Evolutionary conservation across 2,888 invertebrate species (phyloP).

Genomic region (Cataglyphis rosenhaueri): DNA sequence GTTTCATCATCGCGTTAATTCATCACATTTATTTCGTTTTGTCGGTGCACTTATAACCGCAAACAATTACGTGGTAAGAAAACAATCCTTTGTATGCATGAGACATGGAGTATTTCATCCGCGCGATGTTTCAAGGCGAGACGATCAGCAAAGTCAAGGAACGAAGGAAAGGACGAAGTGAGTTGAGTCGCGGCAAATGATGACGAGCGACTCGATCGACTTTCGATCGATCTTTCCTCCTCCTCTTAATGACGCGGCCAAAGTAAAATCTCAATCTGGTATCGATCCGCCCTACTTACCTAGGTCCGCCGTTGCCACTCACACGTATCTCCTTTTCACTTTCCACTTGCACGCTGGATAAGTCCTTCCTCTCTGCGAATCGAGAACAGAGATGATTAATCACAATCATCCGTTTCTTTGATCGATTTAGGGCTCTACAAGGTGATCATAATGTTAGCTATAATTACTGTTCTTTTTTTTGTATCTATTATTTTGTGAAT

Average conservation of each 20-base stretch:
- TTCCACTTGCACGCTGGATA: constrained; percentile 77
- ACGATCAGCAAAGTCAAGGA: not conserved
- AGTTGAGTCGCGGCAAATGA: constrained; percentile 19
- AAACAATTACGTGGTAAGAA: constrained; percentile 8
- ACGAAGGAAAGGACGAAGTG: constrained; percentile 4
- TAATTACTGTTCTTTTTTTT: not conserved
- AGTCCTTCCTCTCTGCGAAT: constrained; percentile 80
- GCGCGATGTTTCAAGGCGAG: not conserved
- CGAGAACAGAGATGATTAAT: constrained; percentile 31
- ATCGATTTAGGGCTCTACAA: not conserved
- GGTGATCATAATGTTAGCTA: not conserved
- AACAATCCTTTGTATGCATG: not conserved
- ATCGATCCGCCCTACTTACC: constrained; percentile 79
- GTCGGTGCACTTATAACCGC: not conserved
- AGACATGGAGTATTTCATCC: not conserved
- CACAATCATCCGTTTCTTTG: not conserved
- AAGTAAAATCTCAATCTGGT: constrained; percentile 10
- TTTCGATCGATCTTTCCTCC: constrained; percentile 68
- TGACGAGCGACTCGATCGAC: constrained; percentile 60
- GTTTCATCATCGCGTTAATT: not conserved
- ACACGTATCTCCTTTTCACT: constrained; percentile 82
- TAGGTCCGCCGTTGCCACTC: constrained; percentile 75
- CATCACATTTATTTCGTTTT: constrained; percentile 22
- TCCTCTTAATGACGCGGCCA: constrained; percentile 28
- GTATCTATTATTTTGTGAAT: not conserved